Evolutionary conservation across 2,888 invertebrate species (phyloP), one percentile per base, ranked within the genome.

Genomic region (Eulithis testata): DNA sequence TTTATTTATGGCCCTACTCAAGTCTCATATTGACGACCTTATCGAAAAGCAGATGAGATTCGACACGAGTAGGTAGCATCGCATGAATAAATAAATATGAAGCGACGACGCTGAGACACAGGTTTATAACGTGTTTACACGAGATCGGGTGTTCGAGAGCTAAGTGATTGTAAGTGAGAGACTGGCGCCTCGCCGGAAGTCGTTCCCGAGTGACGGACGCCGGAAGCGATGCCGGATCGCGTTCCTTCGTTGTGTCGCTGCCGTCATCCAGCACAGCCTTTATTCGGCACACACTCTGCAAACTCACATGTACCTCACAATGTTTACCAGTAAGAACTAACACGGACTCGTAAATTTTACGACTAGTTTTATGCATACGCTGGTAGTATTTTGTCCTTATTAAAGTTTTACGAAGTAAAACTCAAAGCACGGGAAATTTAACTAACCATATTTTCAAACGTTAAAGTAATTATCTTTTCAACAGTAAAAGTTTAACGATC

Each of bases 121-220:
- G 74, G 74, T 80, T 80, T 73, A 70, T 69, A 70, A 62, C 68
- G 69, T 83, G 79, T 84, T 83, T 82, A 78, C 80, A 73, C 70
- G 75, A 77, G 82, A 82, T 84, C 83, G 80, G 76, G 81, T 85
- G 82, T 85, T 81, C 77, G 80, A 82, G 78, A 81, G 84, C 84
- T 91, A 91, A 91, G 91, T 92, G 92, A 91, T 90, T 91, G 91
- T 91, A 89, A 91, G 89, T 89, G 86, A 83, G 85, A 84, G 78
- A 78, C 86, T 88, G 90, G 91, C 92, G 92, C 91, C 91, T 78
- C 75, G 74, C 85, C 90, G 92, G 92, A 93, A 91, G 91, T 89
- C 87, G 86, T 90, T 90, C 82, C 89, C 87, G 85, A 90, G 88
- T 89, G 91, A 90, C 90, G 90, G 88, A 86, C 89, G 88, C 87